phyloP scores from a whole-genome alignment of 2,797 vertebrate species.

The Pelodytes ibericus region DNA sequence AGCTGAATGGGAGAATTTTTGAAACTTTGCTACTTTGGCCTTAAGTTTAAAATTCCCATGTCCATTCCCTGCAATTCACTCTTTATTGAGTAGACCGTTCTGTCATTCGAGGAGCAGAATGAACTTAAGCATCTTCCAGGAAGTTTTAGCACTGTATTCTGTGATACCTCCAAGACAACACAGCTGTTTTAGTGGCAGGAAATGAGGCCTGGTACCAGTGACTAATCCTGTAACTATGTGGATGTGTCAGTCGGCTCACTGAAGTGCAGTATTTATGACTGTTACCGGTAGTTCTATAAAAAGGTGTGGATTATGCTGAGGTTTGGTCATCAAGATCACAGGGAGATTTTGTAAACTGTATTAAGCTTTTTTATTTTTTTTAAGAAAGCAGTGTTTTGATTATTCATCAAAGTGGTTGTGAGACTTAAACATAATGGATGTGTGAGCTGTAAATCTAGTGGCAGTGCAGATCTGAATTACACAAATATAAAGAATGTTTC shows the following conservation, averaged over 20 bases:
- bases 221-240: constrained; percentile 34
- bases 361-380: not conserved
- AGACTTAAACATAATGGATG: not conserved
- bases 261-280: constrained; percentile 21
- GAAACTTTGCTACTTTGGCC: no score
- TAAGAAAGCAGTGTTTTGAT: not conserved
- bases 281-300: constrained; percentile 3
- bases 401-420: not conserved
- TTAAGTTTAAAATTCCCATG: no score
- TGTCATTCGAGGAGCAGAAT: not conserved
- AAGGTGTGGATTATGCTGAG: constrained; percentile 5
- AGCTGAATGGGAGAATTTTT: no score
- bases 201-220: constrained; percentile 22
- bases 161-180: constrained; percentile 35
- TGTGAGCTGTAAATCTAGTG: not conserved
- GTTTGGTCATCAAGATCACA: constrained; percentile 18
- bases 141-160: not conserved
- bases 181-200: constrained; percentile 49
- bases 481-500: no score
- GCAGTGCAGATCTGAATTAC: not conserved
- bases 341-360: not conserved
- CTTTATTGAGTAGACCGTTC: no score
- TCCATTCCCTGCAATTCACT: no score
- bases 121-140: constrained; percentile 16
- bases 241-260: constrained; percentile 34